phyloP scores from a whole-genome alignment of 2,113 vertebrate species.

The Phainopepla nitens region DNA sequence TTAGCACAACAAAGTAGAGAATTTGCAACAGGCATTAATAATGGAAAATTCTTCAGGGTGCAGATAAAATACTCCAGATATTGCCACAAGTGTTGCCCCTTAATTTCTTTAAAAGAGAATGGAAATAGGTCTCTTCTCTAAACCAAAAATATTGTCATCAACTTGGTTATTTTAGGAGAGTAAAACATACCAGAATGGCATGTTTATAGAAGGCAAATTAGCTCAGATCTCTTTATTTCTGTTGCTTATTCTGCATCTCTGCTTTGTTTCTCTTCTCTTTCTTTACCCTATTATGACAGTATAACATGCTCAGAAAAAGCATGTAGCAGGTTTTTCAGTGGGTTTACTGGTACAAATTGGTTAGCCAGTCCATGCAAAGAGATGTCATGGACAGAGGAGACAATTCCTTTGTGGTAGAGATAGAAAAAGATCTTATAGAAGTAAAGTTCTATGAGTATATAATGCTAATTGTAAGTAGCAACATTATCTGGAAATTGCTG shows the following conservation, averaged over 20 bases:
- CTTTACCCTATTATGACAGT: not conserved
- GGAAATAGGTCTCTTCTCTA: not conserved
- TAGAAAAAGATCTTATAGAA: not conserved
- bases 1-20: constrained; percentile 35
- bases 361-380: not conserved
- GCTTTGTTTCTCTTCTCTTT: not conserved
- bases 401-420: not conserved
- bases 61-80: not conserved
- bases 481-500: not conserved
- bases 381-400: not conserved
- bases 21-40: not conserved
- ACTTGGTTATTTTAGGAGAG: not conserved
- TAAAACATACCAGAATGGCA: constrained; percentile 3
- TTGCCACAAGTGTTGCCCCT: not conserved
- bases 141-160: not conserved
- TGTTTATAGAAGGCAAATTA: constrained; percentile 27
- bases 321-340: not conserved
- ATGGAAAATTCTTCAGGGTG: not conserved
- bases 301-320: not conserved
- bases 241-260: not conserved
- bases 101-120: constrained; percentile 13
- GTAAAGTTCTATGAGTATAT: not conserved
- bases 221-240: not conserved
- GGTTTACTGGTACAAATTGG: not conserved
- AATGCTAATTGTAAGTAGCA: not conserved